Evolutionary conservation across 2,888 invertebrate species (phyloP).

Genomic region (Caenorhabditis sp.): DNA sequence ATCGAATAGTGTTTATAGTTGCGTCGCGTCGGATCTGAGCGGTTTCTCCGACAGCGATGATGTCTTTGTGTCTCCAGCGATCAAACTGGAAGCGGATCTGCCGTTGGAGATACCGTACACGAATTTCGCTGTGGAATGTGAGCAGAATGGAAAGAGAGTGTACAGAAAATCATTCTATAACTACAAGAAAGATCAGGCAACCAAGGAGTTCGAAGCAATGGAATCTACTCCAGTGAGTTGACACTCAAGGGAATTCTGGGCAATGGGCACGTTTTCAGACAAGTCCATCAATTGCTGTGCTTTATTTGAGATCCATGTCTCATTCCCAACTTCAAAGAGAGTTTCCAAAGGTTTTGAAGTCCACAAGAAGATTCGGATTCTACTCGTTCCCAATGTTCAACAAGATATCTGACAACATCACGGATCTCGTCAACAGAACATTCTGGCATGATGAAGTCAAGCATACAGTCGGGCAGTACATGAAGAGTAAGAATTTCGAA

Average conservation of each 20-base stretch:
- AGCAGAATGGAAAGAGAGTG: constrained; percentile 31
- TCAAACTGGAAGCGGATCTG: constrained; percentile 52
- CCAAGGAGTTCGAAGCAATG: constrained; percentile 24
- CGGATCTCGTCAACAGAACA: constrained; percentile 43
- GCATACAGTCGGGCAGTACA: constrained; percentile 39
- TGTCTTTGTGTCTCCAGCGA: constrained; percentile 36
- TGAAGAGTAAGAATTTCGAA: constrained; percentile 32
- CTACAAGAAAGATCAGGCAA: constrained; percentile 32
- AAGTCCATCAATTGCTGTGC: constrained; percentile 53
- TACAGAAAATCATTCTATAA: constrained; percentile 50
- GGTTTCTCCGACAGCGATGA: constrained; percentile 34
- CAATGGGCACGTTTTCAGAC: constrained; percentile 34
- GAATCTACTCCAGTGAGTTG: constrained; percentile 47
- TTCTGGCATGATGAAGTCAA: constrained; percentile 44
- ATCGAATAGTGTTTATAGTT: constrained; percentile 50
- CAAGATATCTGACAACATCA: constrained; percentile 52
- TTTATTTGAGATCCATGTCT: constrained; percentile 63
- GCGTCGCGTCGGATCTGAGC: constrained; percentile 52
- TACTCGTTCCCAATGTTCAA: constrained; percentile 59
- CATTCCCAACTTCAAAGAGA: constrained; percentile 49
- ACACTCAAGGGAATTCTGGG: neutral
- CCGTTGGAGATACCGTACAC: constrained; percentile 53
- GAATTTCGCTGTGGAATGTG: constrained; percentile 49
- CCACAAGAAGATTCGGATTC: constrained; percentile 37
- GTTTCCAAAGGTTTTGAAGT: constrained; percentile 44